These are phyloP conservation scores for Phoebastria nigripes DNA, from an alignment of 2,797 vertebrate genomes.

Conservation along the genomic window DNA sequence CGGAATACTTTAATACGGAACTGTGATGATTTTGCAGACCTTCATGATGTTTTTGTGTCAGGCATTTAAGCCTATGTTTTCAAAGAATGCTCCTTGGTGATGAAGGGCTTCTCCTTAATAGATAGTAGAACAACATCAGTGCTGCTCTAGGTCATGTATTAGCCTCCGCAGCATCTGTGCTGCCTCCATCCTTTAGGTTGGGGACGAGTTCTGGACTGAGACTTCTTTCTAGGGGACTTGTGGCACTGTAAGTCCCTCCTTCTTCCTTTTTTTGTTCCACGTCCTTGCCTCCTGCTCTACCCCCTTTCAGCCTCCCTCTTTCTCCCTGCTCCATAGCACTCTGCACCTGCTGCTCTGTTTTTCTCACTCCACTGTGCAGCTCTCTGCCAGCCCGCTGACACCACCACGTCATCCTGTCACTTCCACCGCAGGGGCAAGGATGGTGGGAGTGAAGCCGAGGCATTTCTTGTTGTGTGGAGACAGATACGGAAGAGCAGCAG, in stretches of 20 bases:
- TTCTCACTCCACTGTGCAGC: neutral
- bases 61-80: neutral
- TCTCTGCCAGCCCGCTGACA: neutral
- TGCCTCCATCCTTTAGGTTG: neutral
- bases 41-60: neutral
- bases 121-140: neutral
- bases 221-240: neutral
- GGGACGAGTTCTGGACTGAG: neutral
- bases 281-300: neutral
- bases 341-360: neutral
- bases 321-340: neutral
- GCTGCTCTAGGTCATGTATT: neutral
- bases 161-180: neutral
- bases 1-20: neutral
- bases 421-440: neutral
- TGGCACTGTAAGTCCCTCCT: neutral
- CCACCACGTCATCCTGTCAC: rapidly evolving
- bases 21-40: neutral
- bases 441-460: neutral
- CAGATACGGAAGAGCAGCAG: rapidly evolving
- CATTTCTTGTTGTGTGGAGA: neutral
- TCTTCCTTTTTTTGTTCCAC: neutral
- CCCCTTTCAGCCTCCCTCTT: neutral
- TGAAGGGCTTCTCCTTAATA: neutral
- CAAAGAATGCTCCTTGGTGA: neutral